Percentiles rank a stretch among this genome's conserved stretches.
These are phyloP conservation scores for Drosophila chauvacae DNA, from an alignment of 1,140 invertebrate species.

Conservation along the genomic window DNA sequence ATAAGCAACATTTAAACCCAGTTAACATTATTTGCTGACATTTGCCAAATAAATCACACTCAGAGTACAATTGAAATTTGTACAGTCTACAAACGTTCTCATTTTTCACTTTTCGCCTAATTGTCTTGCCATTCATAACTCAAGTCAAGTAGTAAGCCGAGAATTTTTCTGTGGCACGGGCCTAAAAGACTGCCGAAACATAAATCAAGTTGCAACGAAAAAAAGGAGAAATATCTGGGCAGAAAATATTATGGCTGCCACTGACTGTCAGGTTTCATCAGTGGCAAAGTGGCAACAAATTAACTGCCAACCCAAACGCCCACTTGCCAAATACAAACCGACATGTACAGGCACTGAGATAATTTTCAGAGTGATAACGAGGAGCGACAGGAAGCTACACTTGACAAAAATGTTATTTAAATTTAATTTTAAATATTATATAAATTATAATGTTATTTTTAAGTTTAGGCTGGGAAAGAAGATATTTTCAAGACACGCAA, in stretches of 20 bases:
- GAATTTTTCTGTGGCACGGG: slow-evolving; percentile 29
- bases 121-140: slow-evolving; percentile 49
- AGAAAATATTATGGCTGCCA: slow-evolving; percentile 26
- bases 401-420: not conserved
- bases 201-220: slow-evolving; percentile 65
- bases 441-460: too few relatives aligned
- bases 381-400: slow-evolving; percentile 11
- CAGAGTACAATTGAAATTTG: slow-evolving; percentile 13
- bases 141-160: slow-evolving; percentile 43
- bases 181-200: slow-evolving; percentile 55
- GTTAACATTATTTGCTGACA: not conserved
- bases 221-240: slow-evolving; percentile 1
- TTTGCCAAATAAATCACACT: slow-evolving; percentile 9
- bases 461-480: too few relatives aligned
- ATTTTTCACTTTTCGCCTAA: slow-evolving; percentile 58
- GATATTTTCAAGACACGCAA: too few relatives aligned
- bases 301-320: slow-evolving; percentile 43
- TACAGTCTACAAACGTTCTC: slow-evolving; percentile 26
- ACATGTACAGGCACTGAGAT: slow-evolving; percentile 30
- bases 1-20: not conserved
- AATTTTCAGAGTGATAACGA: slow-evolving; percentile 49
- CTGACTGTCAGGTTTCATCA: slow-evolving; percentile 62
- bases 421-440: not conserved
- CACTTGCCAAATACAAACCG: slow-evolving; percentile 34
- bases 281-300: slow-evolving; percentile 59